Base-by-base conservation (phyloP, 2,888 invertebrate species). In the Podotricha telesiphe region DNA sequence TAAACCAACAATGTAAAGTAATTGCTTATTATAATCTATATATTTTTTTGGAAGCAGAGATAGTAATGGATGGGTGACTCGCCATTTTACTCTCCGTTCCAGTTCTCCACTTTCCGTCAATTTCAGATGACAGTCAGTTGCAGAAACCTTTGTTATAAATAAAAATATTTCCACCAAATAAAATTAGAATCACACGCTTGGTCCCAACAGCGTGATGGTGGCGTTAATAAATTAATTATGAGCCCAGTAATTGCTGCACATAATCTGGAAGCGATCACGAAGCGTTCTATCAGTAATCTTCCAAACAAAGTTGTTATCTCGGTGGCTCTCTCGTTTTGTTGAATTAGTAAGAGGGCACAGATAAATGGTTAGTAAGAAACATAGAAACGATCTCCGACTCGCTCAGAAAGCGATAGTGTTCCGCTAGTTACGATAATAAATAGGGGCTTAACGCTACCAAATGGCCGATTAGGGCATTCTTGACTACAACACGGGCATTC, bases 381-480 rank as follows among this genome's bases (percentile, higher is more conserved):
- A 72, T 69, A 69, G 79, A 87, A 62, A 86, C 86, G 83, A 82
- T 84, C 85, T 82, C 83, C 75, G 78, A 80, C 82, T 84, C 80
- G 79, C 79, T 76, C 82, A 79, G 83, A 86, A 89, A 86, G 82
- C 87, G 86, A 89, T 90, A 90, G 89, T 88, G 85, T 82, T 82
- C 59, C 80, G 83, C 89, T 88, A 89, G 88, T 88, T 89, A 86
- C 86, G 82, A 90, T 78, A 76, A 76, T 75, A 77, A 75, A 77
- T 78, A 75, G 75, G 68, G 70, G 76, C 73, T 76, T 77, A 77
- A 74, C 75, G 75, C 73, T 74, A 66, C 71, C 74, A 71, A 78
- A 77, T 76, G 75, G 78, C 70, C 76, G 76, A 75, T 77, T 76
- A 89, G 89, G 76, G 77, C 69, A 75, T 75, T 75, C 74, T 75